A percentile compares a stretch with the other conserved stretches of the same genome.
phyloP scores from a whole-genome alignment of 1,140 invertebrate species.

The Physella acuta region DNA sequence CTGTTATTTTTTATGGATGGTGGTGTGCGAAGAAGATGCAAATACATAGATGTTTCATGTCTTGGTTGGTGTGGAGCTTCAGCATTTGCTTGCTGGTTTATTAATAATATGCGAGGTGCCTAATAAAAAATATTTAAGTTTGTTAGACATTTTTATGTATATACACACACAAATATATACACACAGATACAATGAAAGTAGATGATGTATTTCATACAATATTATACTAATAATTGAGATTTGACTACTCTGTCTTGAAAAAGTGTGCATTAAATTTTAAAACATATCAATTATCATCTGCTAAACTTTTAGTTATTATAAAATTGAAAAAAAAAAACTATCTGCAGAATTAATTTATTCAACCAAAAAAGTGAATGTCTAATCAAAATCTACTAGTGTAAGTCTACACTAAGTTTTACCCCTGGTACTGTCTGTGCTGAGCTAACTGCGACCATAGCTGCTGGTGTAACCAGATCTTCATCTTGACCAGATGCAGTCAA shows the following conservation, averaged over 20 bases:
- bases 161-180: neutral
- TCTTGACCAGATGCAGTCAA: neutral
- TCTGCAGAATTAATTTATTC: neutral
- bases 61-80: neutral
- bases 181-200: neutral
- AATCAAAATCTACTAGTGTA: too few species aligned
- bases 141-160: neutral
- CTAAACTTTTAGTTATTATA: neutral
- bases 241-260: neutral
- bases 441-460: neutral
- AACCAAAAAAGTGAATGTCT: neutral
- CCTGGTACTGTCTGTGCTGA: neutral
- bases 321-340: neutral
- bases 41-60: neutral
- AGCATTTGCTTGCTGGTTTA: conserved; percentile 21
- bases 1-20: conserved; percentile 7
- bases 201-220: neutral
- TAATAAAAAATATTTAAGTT: neutral
- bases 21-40: conserved; percentile 8
- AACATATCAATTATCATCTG: neutral
- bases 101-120: conserved; percentile 12
- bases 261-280: neutral
- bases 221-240: neutral
- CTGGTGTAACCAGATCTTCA: neutral
- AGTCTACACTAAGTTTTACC: too few species aligned